These are phyloP conservation scores for Psettodes erumei DNA, from an alignment of 2,113 vertebrate genomes.

Conservation along the genomic window DNA sequence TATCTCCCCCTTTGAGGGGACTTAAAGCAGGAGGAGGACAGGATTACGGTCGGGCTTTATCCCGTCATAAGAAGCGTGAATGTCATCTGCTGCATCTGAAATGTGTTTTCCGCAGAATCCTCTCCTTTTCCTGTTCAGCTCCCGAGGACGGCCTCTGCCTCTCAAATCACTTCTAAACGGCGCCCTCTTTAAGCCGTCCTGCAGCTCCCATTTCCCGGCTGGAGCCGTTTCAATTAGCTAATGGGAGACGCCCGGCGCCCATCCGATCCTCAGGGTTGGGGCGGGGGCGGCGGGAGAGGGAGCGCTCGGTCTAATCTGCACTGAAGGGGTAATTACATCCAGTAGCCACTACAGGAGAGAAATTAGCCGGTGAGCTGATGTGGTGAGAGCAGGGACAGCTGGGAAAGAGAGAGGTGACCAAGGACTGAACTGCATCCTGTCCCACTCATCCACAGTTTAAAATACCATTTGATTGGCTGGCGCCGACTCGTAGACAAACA, in stretches of 20 bases:
- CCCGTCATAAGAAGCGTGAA: conserved; percentile 33
- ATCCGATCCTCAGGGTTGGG: conserved; percentile 52
- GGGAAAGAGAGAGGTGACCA: neutral
- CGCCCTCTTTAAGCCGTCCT: conserved; percentile 54
- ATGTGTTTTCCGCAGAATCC: conserved; percentile 35
- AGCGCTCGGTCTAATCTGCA: conserved; percentile 15
- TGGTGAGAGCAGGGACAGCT: conserved; percentile 47
- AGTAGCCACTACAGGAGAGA: conserved; percentile 36
- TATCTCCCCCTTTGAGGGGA: conserved; percentile 20
- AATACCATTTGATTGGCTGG: too few species aligned
- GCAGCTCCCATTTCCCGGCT: conserved; percentile 55
- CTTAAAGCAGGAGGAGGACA: neutral
- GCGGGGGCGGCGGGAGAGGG: conserved; percentile 25
- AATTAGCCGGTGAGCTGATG: conserved; percentile 42
- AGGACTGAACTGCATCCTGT: neutral
- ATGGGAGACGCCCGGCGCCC: conserved; percentile 22
- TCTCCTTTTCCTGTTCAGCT: conserved; percentile 7
- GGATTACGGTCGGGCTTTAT: conserved; percentile 30
- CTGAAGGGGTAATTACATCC: conserved; percentile 60
- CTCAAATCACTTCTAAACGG: conserved; percentile 59
- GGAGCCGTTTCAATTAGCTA: conserved; percentile 68
- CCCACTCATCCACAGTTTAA: too few species aligned
- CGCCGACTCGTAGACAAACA: too few species aligned
- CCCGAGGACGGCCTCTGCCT: conserved; percentile 22
- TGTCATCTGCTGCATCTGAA: conserved; percentile 42